A percentile compares a stretch with the other conserved stretches of the same genome.
These are phyloP conservation scores for Orthonyx spaldingii DNA, from an alignment of 2,113 vertebrate genomes.

Conservation along the genomic window DNA sequence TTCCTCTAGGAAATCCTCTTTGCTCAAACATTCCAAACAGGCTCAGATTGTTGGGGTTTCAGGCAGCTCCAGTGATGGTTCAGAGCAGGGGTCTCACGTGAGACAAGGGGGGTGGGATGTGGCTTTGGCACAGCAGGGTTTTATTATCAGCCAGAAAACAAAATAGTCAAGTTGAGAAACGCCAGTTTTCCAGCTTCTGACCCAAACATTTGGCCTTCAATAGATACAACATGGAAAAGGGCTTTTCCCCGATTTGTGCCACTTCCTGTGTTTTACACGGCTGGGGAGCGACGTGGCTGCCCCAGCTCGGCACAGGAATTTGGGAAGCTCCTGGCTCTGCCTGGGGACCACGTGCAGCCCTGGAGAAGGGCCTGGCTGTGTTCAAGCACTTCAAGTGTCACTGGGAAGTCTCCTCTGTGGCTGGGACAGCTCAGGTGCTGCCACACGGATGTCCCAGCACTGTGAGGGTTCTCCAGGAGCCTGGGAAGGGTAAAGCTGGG, in stretches of 20 bases:
- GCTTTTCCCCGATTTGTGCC: rapidly evolving
- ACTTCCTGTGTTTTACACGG: rapidly evolving
- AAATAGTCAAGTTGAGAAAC: not conserved
- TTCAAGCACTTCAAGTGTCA: not conserved
- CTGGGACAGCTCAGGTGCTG: not conserved
- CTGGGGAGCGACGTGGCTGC: rapidly evolving
- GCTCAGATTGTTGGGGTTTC: not conserved
- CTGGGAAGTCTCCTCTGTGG: not conserved
- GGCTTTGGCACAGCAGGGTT: not conserved
- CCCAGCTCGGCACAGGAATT: not conserved
- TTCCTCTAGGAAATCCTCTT: not conserved
- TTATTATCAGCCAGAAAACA: not conserved
- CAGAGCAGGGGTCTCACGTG: not conserved
- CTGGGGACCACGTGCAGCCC: not conserved
- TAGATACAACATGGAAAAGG: rapidly evolving
- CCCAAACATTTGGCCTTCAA: not conserved
- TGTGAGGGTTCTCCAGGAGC: not conserved
- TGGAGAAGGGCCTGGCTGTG: not conserved
- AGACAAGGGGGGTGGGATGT: not conserved
- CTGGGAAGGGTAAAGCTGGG: not conserved
- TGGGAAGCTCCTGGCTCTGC: not conserved
- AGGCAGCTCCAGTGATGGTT: not conserved
- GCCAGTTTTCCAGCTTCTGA: not conserved
- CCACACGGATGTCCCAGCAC: rapidly evolving
- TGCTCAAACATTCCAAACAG: not conserved